A percentile compares a stretch with the other conserved stretches of the same genome.
phyloP scores from a whole-genome alignment of 2,113 vertebrate genomes.

The Phrynosoma blainvillii region DNA sequence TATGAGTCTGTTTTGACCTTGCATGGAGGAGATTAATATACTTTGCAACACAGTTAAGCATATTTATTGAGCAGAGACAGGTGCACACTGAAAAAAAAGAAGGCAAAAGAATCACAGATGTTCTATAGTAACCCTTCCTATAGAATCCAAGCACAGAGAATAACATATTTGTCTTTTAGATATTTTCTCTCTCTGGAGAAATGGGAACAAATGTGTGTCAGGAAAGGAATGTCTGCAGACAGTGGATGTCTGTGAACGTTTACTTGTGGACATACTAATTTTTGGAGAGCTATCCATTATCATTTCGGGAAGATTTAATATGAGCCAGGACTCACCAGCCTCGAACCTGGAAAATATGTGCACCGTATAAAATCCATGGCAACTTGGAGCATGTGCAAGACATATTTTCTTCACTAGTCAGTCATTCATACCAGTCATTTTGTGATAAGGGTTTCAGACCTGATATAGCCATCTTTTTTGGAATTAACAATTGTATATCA shows the following conservation, averaged over 20 bases:
- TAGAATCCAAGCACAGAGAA: background rate
- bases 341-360: background rate
- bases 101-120: background rate
- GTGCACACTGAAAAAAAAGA: background rate
- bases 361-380: background rate
- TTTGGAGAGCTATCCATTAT: rapidly evolving
- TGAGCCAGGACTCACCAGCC: background rate
- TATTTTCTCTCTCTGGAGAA: background rate
- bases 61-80: constrained; percentile 20
- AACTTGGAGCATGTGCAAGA: background rate
- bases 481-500: background rate
- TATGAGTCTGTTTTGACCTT: constrained; percentile 31
- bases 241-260: rapidly evolving
- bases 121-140: background rate
- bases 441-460: background rate
- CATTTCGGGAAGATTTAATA: background rate
- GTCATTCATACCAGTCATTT: background rate
- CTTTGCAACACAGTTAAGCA: constrained; percentile 21
- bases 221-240: background rate
- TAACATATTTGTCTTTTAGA: background rate
- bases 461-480: background rate
- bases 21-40: background rate
- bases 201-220: background rate
- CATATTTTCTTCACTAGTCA: background rate
- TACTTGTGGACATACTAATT: background rate